Conservation (phyloP, 2,797 vertebrate species). For the Geotrypetes seraphini region DNA sequence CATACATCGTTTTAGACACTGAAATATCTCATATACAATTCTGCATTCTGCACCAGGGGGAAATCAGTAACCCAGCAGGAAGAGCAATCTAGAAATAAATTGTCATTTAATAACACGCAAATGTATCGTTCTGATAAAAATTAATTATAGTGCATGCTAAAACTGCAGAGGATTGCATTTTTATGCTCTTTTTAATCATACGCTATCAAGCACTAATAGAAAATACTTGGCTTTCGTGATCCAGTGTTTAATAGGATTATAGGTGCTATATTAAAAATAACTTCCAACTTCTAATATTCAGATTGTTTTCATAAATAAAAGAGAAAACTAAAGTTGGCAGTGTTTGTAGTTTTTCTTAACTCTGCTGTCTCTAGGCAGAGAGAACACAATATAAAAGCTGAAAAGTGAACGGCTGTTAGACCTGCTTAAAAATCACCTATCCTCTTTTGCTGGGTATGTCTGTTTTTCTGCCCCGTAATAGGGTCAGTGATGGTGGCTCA, state of each 20-base stretch:
- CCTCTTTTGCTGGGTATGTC: too few species aligned
- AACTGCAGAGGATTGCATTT: conserved; percentile 32
- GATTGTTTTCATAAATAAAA: too few species aligned
- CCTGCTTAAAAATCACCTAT: too few species aligned
- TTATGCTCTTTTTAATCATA: conserved; percentile 28
- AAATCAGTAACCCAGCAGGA: conserved; percentile 69
- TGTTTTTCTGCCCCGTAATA: too few species aligned
- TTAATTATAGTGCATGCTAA: conserved; percentile 45
- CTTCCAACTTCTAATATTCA: conserved; percentile 45
- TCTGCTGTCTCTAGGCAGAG: too few species aligned
- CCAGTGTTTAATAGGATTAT: conserved; percentile 29
- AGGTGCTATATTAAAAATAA: conserved; percentile 44
- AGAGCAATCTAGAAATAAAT: conserved; percentile 52
- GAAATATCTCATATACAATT: conserved; percentile 91
- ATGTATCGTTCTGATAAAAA: conserved; percentile 52
- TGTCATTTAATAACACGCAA: conserved; percentile 43
- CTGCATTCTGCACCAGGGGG: conserved; percentile 58
- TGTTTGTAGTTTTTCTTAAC: conserved; percentile 5
- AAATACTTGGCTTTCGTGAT: conserved; percentile 39
- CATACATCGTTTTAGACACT: conserved; percentile 93
- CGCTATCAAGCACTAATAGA: conserved; percentile 35
- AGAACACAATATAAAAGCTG: too few species aligned
- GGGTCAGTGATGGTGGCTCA: too few species aligned
- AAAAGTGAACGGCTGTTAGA: too few species aligned
- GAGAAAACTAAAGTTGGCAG: conserved; percentile 7